Percentiles rank a stretch among this genome's conserved stretches.
These are phyloP conservation scores for Caenorhabditis afra DNA, from an alignment of 2,888 invertebrate species.

Conservation along the genomic window DNA sequence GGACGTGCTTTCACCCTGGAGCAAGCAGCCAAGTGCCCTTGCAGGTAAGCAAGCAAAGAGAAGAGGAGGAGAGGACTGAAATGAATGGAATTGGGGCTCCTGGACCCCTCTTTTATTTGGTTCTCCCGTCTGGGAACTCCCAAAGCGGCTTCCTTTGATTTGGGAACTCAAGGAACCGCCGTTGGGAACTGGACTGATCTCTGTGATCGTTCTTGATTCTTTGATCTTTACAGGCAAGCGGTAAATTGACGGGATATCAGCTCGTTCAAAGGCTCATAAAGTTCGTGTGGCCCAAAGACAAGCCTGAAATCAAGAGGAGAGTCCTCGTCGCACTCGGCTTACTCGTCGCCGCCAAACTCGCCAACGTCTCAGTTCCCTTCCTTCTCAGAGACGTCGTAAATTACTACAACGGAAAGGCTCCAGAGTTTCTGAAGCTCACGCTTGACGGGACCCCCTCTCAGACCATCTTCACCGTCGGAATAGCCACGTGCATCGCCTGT, in stretches of 20 bases:
- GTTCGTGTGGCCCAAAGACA: slow-evolving; percentile 85
- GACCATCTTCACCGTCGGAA: slow-evolving; percentile 75
- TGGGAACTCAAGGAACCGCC: slow-evolving; percentile 5
- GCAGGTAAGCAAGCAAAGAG: no score
- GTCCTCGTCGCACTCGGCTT: slow-evolving; percentile 87
- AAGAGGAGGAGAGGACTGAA: no score
- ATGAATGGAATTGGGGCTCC: background rate
- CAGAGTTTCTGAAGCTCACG: slow-evolving; percentile 71
- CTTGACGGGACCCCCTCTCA: slow-evolving; percentile 66
- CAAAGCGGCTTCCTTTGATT: slow-evolving; percentile 6
- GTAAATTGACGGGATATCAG: slow-evolving; percentile 67
- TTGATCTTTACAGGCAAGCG: slow-evolving; percentile 55
- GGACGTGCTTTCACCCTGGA: slow-evolving; percentile 69
- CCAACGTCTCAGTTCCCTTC: slow-evolving; percentile 95
- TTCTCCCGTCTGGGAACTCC: slow-evolving; percentile 26
- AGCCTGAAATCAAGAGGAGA: slow-evolving; percentile 86
- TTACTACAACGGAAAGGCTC: slow-evolving; percentile 85
- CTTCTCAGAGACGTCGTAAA: slow-evolving; percentile 95
- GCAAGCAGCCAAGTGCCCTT: slow-evolving; percentile 68
- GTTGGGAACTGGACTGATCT: background rate
- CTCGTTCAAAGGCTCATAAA: slow-evolving; percentile 68
- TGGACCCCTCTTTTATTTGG: slow-evolving; percentile 12
- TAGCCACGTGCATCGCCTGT: slow-evolving; percentile 78
- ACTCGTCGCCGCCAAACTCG: slow-evolving; percentile 83
- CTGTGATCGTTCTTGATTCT: no score